Evolutionary conservation across 2,888 invertebrate genomes (phyloP).

Genomic region (Ernsta delagoae): DNA sequence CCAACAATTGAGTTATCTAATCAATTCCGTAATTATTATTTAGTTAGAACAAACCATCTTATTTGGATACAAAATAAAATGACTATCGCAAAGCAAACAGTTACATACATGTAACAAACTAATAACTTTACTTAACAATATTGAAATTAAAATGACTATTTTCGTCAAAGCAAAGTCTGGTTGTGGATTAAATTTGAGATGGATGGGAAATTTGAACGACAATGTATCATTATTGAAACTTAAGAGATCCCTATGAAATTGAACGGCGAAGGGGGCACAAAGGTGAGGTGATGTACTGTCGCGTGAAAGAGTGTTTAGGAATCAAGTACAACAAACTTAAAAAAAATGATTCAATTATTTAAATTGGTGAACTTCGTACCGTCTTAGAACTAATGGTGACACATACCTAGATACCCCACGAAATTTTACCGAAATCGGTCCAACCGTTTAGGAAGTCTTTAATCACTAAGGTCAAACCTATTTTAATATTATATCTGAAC

Average conservation of each 20-base stretch:
- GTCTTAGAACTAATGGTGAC: no score
- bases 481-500: no score
- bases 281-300: conserved; percentile 29
- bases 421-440: no score
- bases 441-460: no score
- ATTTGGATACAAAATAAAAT: background rate
- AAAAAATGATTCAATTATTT: no score
- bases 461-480: no score
- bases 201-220: conserved; percentile 32
- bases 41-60: no score
- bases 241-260: conserved; percentile 34
- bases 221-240: conserved; percentile 37
- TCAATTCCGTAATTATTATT: no score
- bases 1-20: no score
- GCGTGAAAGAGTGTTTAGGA: background rate
- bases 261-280: conserved; percentile 21
- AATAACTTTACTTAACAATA: conserved; percentile 7
- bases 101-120: background rate
- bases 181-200: conserved; percentile 16
- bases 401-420: no score
- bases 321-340: no score
- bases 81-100: background rate
- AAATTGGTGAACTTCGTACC: no score
- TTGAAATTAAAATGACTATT: conserved; percentile 11
- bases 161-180: conserved; percentile 25